Evolutionary conservation across 1,140 invertebrate species (phyloP).

Genomic region (Nephila pilipes): DNA sequence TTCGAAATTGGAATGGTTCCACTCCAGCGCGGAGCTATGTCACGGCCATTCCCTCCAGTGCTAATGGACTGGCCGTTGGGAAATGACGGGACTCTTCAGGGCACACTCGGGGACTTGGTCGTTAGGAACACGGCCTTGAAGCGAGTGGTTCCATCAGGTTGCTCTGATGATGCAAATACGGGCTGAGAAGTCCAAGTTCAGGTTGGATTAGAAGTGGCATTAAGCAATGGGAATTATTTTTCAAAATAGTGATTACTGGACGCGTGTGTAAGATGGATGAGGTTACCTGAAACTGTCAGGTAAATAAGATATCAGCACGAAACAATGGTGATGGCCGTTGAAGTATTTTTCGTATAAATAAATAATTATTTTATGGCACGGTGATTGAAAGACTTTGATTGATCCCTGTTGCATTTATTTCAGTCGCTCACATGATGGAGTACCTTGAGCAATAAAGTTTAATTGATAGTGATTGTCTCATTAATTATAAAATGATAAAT

Average conservation of each 20-base stretch:
- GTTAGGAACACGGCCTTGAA: not conserved
- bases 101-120: not conserved
- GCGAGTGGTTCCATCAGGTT: not conserved
- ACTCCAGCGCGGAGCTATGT: constrained; percentile 31
- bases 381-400: too few species aligned
- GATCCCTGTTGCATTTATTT: too few species aligned
- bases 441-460: too few species aligned
- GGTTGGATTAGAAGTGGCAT: not conserved
- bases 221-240: not conserved
- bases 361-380: too few species aligned
- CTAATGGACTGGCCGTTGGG: not conserved
- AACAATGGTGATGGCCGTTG: too few species aligned
- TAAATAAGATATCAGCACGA: too few species aligned
- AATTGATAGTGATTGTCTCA: too few species aligned
- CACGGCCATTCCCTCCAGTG: not conserved
- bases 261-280: not conserved
- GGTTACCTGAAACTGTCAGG: not conserved
- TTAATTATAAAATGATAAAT: too few species aligned
- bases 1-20: constrained; percentile 32
- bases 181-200: not conserved
- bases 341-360: too few species aligned
- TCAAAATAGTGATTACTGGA: not conserved
- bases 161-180: constrained; percentile 5
- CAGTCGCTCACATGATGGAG: too few species aligned
- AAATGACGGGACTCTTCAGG: constrained; percentile 1